Base-by-base conservation (phyloP, 2,888 invertebrate genomes). In the Hydrotaea diabolus region DNA sequence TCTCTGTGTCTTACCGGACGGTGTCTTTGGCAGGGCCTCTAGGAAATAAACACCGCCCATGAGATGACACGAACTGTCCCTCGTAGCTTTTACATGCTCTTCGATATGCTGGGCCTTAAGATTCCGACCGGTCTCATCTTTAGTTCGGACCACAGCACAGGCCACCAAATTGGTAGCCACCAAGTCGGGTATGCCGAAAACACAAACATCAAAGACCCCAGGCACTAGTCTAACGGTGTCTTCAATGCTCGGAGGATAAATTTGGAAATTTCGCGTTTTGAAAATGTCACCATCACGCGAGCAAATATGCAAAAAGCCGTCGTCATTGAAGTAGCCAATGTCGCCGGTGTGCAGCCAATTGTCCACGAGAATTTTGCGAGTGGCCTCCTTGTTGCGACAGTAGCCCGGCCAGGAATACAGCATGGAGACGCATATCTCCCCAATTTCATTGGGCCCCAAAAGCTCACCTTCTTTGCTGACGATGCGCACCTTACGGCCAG, bases 31-130 rank as follows among this genome's bases (percentile, higher is more conserved):
- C 15, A 92, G 73, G 0, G 86, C 74, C 0, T 88, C 80, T 0
- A 91, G 46, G 31, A 92, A 92, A 79, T 87, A 90, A 0, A 92
- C 87, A 0, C 92, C 92, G 0, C 90, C 92, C 4, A 88, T 87
- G n/a, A 92, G 87, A 53, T 89, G 89, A 78, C 92, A 91, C 15
- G 89, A 87, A 0, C 57, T 66, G 2, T 87, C 87, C 66, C 92
- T 71, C 57, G 88, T 88, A 0, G 87, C 78, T 7, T 87, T 86
- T 8, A 91, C 89, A 69, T 87, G 79, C 9, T 73, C 80, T 0
- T 85, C 80, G 0, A 91, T 82, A 0, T 89, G 87, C 0, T 86
- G 75, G 0, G 85, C 89, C 0, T 64, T 82, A 4, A 91, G 49
- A 0, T 77, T 57, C 0, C 78, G 36, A 0, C 88, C 90, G 2